A percentile compares a stretch with the other conserved stretches of the same genome.
phyloP scores from a whole-genome alignment of 2,113 vertebrate species.

The Tetrax tetrax region DNA sequence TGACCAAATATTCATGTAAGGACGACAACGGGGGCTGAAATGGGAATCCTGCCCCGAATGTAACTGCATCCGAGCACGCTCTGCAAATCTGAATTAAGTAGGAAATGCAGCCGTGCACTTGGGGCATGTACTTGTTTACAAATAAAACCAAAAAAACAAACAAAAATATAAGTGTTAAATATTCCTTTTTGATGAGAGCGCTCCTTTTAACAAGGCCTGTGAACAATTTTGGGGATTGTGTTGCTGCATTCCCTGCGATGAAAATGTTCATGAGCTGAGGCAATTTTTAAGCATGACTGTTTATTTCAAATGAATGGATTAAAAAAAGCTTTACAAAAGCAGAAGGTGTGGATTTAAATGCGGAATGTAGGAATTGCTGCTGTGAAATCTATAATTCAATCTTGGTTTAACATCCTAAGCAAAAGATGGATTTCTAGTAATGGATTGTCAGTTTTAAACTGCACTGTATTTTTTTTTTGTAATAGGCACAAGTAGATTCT shows the following conservation, averaged over 20 bases:
- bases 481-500: conserved; percentile 28
- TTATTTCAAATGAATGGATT: conserved; percentile 58
- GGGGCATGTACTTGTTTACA: not conserved
- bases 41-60: not conserved
- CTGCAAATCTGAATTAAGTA: not conserved
- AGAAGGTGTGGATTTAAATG: conserved; percentile 26
- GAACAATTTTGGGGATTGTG: not conserved
- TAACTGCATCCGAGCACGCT: not conserved
- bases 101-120: not conserved
- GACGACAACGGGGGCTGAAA: not conserved
- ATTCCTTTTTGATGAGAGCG: not conserved
- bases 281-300: conserved; percentile 25
- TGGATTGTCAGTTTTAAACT: conserved; percentile 44
- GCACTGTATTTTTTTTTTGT: not conserved
- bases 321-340: conserved; percentile 35
- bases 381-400: conserved; percentile 65
- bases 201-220: not conserved
- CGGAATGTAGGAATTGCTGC: not conserved
- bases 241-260: not conserved
- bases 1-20: not conserved
- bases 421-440: conserved; percentile 56
- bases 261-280: not conserved
- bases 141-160: not conserved
- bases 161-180: not conserved
- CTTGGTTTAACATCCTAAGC: conserved; percentile 56